Base-by-base conservation (phyloP, 2,797 vertebrate species). In the Manis javanica region DNA sequence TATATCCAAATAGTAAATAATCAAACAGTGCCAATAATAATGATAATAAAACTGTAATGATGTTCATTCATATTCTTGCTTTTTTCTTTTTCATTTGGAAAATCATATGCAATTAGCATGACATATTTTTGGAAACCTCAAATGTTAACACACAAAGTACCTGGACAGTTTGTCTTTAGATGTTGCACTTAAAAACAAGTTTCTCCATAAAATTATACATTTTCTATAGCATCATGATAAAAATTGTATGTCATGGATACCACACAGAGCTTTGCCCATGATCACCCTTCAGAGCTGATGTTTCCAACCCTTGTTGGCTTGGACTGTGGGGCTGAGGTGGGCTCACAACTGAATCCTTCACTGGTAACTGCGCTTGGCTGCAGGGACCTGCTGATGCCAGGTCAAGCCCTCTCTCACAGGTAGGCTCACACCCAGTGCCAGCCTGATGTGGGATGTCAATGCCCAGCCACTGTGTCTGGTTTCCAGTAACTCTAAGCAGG, bases 1-100 rank as follows among this genome's bases (percentile, higher is more conserved):
- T 89, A 59, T 59, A 85, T 96, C 31, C 31, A 74, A 91, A 89
- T 29, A 63, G 3, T 34, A 88, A 95, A 46, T 46, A 7, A 92
- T n/a, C 6, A 77, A 93, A 39, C 2, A 26, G 3, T 12, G 49
- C 46, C 42, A 75, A n/a, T 69, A 83, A 84, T 51, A 66, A 34
- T n/a, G 0, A 31, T n/a, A 31, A 34, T 46, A 83, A 63, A 72
- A 31, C 2, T 34, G 14, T 19, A 39, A 26, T 64, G 8, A n/a
- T 10, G 7, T 53, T 68, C 34, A 88, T 18, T 59, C 10, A 34
- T 85, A 31, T 51, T 24, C 34, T 55, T 66, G 2, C 0, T 3
- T 26, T 75, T 92, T 61, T 29, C 15, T 49, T 57, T 57, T 4
- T 53, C 53, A 92, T 71, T 66, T 89, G 34, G 63, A 81, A 49